phyloP scores from a whole-genome alignment of 1,140 invertebrate species.

The Drosophila kikkawai region DNA sequence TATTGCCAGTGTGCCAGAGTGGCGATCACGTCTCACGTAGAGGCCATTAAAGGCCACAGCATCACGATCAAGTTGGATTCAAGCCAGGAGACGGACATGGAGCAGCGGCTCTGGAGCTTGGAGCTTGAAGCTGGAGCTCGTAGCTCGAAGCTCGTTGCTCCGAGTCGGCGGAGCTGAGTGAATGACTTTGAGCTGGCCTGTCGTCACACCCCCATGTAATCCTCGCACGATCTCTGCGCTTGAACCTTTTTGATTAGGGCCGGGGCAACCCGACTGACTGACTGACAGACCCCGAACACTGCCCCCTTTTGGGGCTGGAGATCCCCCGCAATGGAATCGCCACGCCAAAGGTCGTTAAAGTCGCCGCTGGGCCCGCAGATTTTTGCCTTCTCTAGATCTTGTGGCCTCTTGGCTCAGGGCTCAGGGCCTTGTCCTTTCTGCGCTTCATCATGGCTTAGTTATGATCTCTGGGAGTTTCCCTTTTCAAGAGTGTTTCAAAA shows the following conservation, averaged over 20 bases:
- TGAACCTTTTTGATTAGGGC: slow-evolving; percentile 59
- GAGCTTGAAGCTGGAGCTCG: slow-evolving; percentile 24
- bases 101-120: slow-evolving; percentile 9
- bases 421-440: slow-evolving; percentile 65
- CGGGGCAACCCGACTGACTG: slow-evolving; percentile 27
- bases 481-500: not conserved
- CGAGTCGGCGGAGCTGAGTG: slow-evolving; percentile 38
- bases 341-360: slow-evolving; percentile 73
- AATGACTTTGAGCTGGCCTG: slow-evolving; percentile 66
- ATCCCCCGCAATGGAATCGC: slow-evolving; percentile 31
- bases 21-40: slow-evolving; percentile 66
- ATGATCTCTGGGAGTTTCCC: slow-evolving; percentile 29
- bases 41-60: slow-evolving; percentile 73
- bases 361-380: slow-evolving; percentile 38
- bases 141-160: slow-evolving; percentile 19
- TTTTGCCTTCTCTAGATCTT: slow-evolving; percentile 19
- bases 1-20: slow-evolving; percentile 16
- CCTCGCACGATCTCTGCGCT: slow-evolving; percentile 76
- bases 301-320: not conserved
- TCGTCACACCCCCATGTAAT: slow-evolving; percentile 76
- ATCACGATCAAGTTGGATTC: slow-evolving; percentile 63
- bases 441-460: slow-evolving; percentile 57
- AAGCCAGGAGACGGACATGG: slow-evolving; percentile 8
- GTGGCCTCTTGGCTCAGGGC: slow-evolving; percentile 12
- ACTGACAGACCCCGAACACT: slow-evolving; percentile 30